Evolutionary conservation across 37 sponge, comb jelly and placozoan species (phyloP), one percentile per base, ranked within the genome.

Genomic region (Chondrosia reniformis): DNA sequence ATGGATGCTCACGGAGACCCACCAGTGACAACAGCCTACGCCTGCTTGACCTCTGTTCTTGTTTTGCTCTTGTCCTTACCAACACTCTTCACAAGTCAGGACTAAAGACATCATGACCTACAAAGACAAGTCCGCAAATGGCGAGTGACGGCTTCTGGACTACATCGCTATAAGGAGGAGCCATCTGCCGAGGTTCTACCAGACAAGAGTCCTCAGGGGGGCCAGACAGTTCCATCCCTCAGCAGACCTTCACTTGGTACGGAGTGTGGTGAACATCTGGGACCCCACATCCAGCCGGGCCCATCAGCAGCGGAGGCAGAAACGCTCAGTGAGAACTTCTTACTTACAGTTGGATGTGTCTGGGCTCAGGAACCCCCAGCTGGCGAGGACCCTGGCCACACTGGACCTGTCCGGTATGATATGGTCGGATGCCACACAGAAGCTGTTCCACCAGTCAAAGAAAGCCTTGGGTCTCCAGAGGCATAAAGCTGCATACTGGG

Each of bases 41-140:
- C 58, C 58, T 8, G 9, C 58, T 56, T 6, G 7, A 56, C 25
- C 58, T 56, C 3, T 56, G 52, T 49, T 19, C 15, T n/a, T n/a
- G n/a, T n/a, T n/a, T n/a, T n/a, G n/a, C n/a, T n/a, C n/a, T n/a
- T 6, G 3, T 2, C 58, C 7, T 56, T 56, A 56, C 58, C 58
- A 56, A 56, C 58, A 56, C 58, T 28, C 58, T 56, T 28, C 58
- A 56, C 58, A 56, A 56, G 58, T 56, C 7, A 56, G 7, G 58
- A 56, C 58, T 2, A 56, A 6, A 56, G 58, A 2, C 3, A 2
- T 56, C 58, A 49, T 49, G 54, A 49, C 54, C 54, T 49, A 49
- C 54, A 49, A 49, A 49, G 54, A 49, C 54, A 49, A 49, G 54
- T 49, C 17, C 54, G 54, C 54, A 49, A 49, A 49, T 17, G 54